phyloP scores from a whole-genome alignment of 1,140 invertebrate species.

The Rhagoletis pomonella region DNA sequence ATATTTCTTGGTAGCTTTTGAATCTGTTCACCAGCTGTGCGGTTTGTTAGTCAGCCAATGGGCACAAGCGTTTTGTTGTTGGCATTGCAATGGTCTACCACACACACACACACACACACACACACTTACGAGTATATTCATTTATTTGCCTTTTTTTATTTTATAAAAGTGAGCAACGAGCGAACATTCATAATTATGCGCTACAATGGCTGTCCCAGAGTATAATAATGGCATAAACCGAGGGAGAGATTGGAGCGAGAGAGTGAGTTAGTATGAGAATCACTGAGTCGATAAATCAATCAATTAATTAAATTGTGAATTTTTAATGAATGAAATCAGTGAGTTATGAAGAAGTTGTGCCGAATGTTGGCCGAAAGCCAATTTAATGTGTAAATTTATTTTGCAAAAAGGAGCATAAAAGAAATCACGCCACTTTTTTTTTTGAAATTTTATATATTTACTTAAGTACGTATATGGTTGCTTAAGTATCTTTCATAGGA shows the following conservation, averaged over 20 bases:
- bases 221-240: too few species aligned
- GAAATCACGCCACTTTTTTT: too few species aligned
- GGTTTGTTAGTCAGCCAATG: conserved; percentile 44
- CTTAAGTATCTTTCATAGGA: too few species aligned
- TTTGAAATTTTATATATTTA: too few species aligned
- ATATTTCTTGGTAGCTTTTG: conserved; percentile 43
- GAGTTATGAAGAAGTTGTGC: neutral
- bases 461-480: too few species aligned
- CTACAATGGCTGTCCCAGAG: too few species aligned
- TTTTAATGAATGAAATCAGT: neutral
- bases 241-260: too few species aligned
- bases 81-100: neutral
- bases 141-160: neutral
- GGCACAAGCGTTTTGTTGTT: conserved; percentile 8
- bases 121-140: too few species aligned
- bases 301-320: conserved; percentile 3
- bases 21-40: conserved; percentile 42
- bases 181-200: conserved; percentile 16
- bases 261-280: neutral
- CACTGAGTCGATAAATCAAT: conserved; percentile 9
- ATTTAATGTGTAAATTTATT: too few species aligned
- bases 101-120: too few species aligned
- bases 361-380: neutral
- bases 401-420: too few species aligned
- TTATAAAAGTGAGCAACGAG: neutral